These are phyloP conservation scores for Ophioninae sp. DNA, from an alignment of 2,888 invertebrate genomes.

Conservation along the genomic window DNA sequence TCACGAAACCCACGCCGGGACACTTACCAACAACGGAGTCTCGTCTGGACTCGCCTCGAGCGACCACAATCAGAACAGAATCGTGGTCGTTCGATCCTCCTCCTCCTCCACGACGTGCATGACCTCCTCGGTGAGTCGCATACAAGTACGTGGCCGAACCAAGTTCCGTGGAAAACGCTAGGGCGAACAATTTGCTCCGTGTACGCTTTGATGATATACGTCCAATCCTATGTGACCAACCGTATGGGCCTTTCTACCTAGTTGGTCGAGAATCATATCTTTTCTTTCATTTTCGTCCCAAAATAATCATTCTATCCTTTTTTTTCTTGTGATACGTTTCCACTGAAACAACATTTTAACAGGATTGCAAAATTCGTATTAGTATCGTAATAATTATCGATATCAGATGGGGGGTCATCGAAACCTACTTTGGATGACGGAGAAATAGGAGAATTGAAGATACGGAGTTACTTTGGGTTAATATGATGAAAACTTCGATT, in stretches of 20 bases:
- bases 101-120: conserved; percentile 74
- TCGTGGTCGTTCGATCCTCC: conserved; percentile 79
- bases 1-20: conserved; percentile 71
- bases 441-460: too few relatives aligned
- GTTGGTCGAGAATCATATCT: not conserved
- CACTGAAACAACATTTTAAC: too few relatives aligned
- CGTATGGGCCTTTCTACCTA: not conserved
- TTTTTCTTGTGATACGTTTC: too few relatives aligned
- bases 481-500: too few relatives aligned
- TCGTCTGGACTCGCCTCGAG: conserved; percentile 72
- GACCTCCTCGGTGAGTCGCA: conserved; percentile 73
- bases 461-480: too few relatives aligned
- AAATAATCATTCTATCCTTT: too few relatives aligned
- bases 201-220: conserved; percentile 15
- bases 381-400: too few relatives aligned
- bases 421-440: too few relatives aligned
- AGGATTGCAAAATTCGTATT: too few relatives aligned
- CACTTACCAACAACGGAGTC: conserved; percentile 69
- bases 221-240: not conserved
- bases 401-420: too few relatives aligned
- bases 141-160: conserved; percentile 56
- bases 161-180: conserved; percentile 22
- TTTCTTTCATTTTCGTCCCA: too few relatives aligned
- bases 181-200: conserved; percentile 39
- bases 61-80: conserved; percentile 80